Percentiles rank a stretch among this genome's conserved stretches.
Evolutionary conservation across 2,113 vertebrate genomes (phyloP).

Genomic region (Stictonetta naevosa): DNA sequence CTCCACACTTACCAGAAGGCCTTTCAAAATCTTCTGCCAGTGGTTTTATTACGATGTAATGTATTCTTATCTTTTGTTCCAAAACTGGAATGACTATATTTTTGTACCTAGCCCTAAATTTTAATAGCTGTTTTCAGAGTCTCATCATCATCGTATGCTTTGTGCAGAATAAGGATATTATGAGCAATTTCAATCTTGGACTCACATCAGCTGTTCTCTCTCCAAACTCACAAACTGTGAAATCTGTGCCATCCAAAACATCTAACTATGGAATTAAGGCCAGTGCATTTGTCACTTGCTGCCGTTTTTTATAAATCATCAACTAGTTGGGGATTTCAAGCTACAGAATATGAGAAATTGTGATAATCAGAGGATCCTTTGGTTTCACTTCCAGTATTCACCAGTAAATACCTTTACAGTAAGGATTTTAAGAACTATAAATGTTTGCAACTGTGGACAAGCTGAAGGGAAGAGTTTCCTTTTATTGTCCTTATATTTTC

Average conservation of each 20-base stretch:
- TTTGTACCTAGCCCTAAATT: background rate
- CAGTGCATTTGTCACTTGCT: background rate
- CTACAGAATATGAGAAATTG: background rate
- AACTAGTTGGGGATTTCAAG: background rate
- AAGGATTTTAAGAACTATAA: background rate
- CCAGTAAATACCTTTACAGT: background rate
- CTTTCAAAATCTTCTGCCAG: background rate
- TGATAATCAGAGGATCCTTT: background rate
- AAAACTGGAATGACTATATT: background rate
- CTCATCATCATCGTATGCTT: background rate
- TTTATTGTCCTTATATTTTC: background rate
- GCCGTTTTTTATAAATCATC: background rate
- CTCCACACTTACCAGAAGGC: background rate
- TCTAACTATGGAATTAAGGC: background rate
- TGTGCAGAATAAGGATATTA: constrained; percentile 20
- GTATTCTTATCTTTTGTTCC: background rate
- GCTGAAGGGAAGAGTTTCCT: background rate
- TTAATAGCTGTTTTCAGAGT: background rate
- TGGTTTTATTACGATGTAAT: background rate
- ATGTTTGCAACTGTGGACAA: background rate
- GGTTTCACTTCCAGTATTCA: background rate
- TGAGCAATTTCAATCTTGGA: background rate
- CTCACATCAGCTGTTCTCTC: background rate
- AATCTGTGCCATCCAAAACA: background rate
- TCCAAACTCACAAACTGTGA: background rate